Evolutionary conservation across 2,113 vertebrate genomes (phyloP).

Genomic region (Oenanthe oenanthe): DNA sequence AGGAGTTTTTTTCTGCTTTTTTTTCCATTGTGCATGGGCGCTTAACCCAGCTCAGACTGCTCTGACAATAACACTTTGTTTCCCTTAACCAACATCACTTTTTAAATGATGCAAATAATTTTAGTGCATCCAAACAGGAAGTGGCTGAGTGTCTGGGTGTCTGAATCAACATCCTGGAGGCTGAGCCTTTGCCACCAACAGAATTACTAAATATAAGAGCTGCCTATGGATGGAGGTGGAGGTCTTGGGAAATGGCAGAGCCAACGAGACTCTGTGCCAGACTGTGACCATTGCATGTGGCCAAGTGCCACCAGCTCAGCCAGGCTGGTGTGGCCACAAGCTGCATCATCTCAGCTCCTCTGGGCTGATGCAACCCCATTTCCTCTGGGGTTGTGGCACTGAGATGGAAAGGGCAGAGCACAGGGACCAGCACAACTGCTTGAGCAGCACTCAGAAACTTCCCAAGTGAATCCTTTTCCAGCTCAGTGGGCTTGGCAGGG

Average conservation of each 20-base stretch:
- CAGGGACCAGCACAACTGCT: neutral
- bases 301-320: neutral
- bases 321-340: neutral
- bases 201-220: conserved; percentile 18
- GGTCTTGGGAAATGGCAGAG: neutral
- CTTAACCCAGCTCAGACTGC: neutral
- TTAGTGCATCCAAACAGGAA: conserved; percentile 69
- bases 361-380: neutral
- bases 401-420: neutral
- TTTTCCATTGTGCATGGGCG: neutral
- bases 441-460: neutral
- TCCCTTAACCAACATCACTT: conserved; percentile 17
- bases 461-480: neutral
- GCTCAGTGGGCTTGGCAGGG: neutral
- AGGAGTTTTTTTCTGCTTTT: neutral
- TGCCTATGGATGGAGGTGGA: neutral
- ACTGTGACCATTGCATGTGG: neutral
- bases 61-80: conserved; percentile 18
- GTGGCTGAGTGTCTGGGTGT: conserved; percentile 58
- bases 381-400: neutral
- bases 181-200: conserved; percentile 1
- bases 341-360: neutral
- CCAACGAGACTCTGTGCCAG: neutral
- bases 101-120: conserved; percentile 52
- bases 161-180: conserved; percentile 68